A percentile compares a stretch with the other conserved stretches of the same genome.
These are phyloP conservation scores for Anhinga rufa DNA, from an alignment of 2,113 vertebrate species.

Conservation along the genomic window DNA sequence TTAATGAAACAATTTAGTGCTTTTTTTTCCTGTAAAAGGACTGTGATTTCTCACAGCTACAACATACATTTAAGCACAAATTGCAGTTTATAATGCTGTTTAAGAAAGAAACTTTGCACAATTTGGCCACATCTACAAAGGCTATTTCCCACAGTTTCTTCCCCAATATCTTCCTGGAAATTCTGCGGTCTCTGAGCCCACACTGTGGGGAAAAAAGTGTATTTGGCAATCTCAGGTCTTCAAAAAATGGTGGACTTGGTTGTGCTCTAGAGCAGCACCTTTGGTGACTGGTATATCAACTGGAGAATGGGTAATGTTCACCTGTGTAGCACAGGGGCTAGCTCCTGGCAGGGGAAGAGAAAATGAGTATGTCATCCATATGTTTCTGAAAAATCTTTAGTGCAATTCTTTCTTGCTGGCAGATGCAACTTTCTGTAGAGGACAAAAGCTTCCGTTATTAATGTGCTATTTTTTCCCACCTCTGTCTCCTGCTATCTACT, in stretches of 20 bases:
- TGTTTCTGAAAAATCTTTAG: not conserved
- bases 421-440: not conserved
- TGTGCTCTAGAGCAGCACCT: not conserved
- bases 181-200: not conserved
- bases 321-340: not conserved
- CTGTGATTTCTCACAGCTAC: not conserved
- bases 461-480: not conserved
- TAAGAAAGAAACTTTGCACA: not conserved
- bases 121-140: not conserved
- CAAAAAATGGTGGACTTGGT: not conserved
- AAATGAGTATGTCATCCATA: not conserved
- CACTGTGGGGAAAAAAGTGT: not conserved
- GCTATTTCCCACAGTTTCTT: not conserved
- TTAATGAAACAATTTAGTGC: not conserved
- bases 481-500: not conserved
- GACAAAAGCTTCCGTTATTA: not conserved
- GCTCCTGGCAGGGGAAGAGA: not conserved
- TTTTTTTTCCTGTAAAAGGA: not conserved
- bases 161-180: not conserved
- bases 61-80: not conserved
- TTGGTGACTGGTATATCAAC: not conserved
- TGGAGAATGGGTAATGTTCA: rapidly evolving
- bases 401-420: not conserved
- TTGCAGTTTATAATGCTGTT: not conserved
- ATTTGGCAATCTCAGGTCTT: not conserved